These are phyloP conservation scores for Anguilla rostrata DNA, from an alignment of 2,113 vertebrate genomes.

Conservation along the genomic window DNA sequence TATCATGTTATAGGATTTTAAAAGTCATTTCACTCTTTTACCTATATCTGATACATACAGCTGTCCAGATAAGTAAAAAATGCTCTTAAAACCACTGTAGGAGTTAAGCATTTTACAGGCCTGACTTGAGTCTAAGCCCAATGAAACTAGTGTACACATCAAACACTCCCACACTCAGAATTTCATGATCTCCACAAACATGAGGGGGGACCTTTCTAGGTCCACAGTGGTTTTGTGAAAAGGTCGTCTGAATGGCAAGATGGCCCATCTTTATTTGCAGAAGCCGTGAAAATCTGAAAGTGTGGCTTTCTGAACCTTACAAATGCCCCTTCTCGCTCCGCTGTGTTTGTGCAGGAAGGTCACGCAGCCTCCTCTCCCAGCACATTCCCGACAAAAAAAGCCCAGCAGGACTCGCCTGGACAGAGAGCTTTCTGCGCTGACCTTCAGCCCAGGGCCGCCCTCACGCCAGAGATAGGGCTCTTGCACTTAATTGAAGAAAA, in stretches of 20 bases:
- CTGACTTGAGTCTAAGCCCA: neutral
- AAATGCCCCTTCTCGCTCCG: conserved; percentile 16
- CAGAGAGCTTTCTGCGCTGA: neutral
- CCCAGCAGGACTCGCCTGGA: conserved; percentile 28
- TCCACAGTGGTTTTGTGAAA: neutral
- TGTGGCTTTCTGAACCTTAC: conserved; percentile 12
- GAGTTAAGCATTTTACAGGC: neutral
- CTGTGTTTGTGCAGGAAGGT: conserved; percentile 31
- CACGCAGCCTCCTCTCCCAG: conserved; percentile 35
- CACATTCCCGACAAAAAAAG: conserved; percentile 32
- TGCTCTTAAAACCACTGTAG: neutral
- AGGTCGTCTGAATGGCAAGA: neutral
- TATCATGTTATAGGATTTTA: conserved; percentile 23
- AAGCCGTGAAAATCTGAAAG: conserved; percentile 9
- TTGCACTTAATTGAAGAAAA: conserved; percentile 40
- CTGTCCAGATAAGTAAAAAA: neutral
- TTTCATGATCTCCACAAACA: neutral
- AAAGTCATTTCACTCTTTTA: neutral
- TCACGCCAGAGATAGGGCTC: conserved; percentile 12
- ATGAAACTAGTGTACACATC: neutral
- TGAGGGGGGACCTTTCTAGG: neutral
- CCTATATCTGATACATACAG: neutral
- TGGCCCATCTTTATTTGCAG: conserved; percentile 3
- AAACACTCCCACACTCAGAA: neutral
- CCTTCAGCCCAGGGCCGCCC: neutral